Base-by-base conservation (phyloP, 2,888 invertebrate species). In the Dasypolia templi region DNA sequence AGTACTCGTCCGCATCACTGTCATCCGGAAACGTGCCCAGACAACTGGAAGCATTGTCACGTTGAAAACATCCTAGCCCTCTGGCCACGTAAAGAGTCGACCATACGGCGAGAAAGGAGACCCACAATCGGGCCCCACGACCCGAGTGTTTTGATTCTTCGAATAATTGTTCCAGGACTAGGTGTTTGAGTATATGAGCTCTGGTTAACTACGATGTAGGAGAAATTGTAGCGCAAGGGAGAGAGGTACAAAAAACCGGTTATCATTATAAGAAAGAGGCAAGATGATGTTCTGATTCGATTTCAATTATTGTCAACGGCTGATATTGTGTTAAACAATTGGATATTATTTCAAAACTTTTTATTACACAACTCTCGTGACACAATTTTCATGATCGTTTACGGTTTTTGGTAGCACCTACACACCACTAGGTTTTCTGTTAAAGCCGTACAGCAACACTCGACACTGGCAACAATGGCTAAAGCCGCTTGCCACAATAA, bases 371-470 rank as follows among this genome's bases (percentile, higher is more conserved):
- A 68, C 26, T 65, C 6, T 49, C 17, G 22, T 17, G 26, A 53
- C 1, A 9, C 14, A 9, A n/a, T n/a, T 44, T 51, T 71, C 3
- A 42, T 0, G 7, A 44, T 26, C 2, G 9, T 44, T 44, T 22
- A 51, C 59, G 58, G 58, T 74, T 59, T 59, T 73, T 0, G 19
- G 1, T 49, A 7, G 4, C 11, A 44, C 3, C 26, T 44, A 42
- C 22, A 74, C 72, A 74, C 53, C 72, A 74, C 72, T 73, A 59
- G 32, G 35, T 32, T 19, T 17, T 26, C 6, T 53, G 0, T 6
- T n/a, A 42, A 12, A 66, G 9, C 9, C 1, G 39, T 2, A 17
- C 22, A 19, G 5, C 26, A 49, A n/a, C 17, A 6, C 19, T n/a
- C n/a, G n/a, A n/a, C n/a, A n/a, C n/a, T n/a, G n/a, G n/a, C n/a